Evolutionary conservation across 2,888 invertebrate species (phyloP), one percentile per base, ranked within the genome.

Genomic region (Lepidocyrtinus sp.): DNA sequence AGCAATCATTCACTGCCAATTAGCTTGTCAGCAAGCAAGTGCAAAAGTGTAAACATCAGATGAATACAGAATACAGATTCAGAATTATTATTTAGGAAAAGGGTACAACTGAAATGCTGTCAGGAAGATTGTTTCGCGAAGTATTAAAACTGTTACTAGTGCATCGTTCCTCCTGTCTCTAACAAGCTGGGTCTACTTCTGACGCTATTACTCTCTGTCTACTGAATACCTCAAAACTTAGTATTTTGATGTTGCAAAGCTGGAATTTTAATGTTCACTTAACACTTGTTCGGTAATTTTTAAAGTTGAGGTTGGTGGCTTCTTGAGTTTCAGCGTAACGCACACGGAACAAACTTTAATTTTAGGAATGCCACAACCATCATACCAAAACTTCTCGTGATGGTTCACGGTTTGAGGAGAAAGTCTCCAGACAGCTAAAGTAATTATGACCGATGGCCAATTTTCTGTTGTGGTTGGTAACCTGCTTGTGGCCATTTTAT

Each of bases 381-480:
- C 36, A 36, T n/a, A 12, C 36, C 36, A 36, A 5, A 12, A 7
- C 12, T 36, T 12, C 12, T 36, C 36, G 12, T 12, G 36, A 36
- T 36, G 36, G 36, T 36, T 36, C 36, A 36, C 12, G 36, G 36
- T 19, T n/a, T n/a, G 65, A 1, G 21, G 19, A 9, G 24, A 55
- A 27, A 46, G 71, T 59, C 71, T 63, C 71, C 22, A 63, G 46
- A 68, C 75, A 19, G 45, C 76, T 76, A 76, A 76, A 70, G 76
- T 76, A 76, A 76, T 76, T 76, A 76, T 70, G 71, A 76, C 76
- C 71, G 76, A 76, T 76, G 65, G 65, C 71, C 76, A 76, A 76
- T 76, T 76, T 76, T 69, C 76, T 71, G 75, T 70, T 21, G 63
- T 64, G 36, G 64, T 26, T 55, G 65, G 5, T 36, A 36, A 36